A percentile compares a stretch with the other conserved stretches of the same genome.
Conservation (phyloP, 2,797 vertebrate species). For the Thunnus albacares region DNA sequence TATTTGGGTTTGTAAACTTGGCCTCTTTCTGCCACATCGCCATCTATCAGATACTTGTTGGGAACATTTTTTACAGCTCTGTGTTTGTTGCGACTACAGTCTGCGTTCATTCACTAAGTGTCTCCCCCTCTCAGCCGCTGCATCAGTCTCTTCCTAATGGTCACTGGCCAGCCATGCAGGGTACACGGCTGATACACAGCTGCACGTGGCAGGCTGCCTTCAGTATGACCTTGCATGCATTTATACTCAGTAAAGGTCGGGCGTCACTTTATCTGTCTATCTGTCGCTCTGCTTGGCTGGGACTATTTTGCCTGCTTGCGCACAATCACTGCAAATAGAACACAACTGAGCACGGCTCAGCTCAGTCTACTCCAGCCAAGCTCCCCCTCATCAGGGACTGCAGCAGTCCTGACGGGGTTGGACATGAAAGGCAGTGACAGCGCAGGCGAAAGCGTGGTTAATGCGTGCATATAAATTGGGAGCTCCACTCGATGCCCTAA, state of each 20-base stretch:
- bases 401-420: slow-evolving; percentile 50
- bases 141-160: slow-evolving; percentile 38
- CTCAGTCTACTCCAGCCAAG: slow-evolving; percentile 32
- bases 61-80: slow-evolving; percentile 22
- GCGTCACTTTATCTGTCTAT: slow-evolving; percentile 42
- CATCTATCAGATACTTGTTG: slow-evolving; percentile 29
- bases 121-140: background rate
- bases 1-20: slow-evolving; percentile 34
- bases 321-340: slow-evolving; percentile 38
- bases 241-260: slow-evolving; percentile 56
- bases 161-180: slow-evolving; percentile 23
- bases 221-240: slow-evolving; percentile 63
- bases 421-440: slow-evolving; percentile 78
- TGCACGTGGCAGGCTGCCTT: slow-evolving; percentile 48
- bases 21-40: slow-evolving; percentile 54
- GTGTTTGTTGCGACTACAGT: slow-evolving; percentile 27
- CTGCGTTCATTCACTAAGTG: slow-evolving; percentile 44
- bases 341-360: slow-evolving; percentile 9
- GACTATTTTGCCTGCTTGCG: slow-evolving; percentile 30
- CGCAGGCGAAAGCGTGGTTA: slow-evolving; percentile 64
- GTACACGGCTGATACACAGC: slow-evolving; percentile 14
- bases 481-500: slow-evolving; percentile 38
- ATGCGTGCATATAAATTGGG: slow-evolving; percentile 71
- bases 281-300: slow-evolving; percentile 32
- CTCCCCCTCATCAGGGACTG: slow-evolving; percentile 38